Evolutionary conservation across 2,888 invertebrate species (phyloP), one percentile per base, ranked within the genome.

Genomic region (Caradrina kadenii): DNA sequence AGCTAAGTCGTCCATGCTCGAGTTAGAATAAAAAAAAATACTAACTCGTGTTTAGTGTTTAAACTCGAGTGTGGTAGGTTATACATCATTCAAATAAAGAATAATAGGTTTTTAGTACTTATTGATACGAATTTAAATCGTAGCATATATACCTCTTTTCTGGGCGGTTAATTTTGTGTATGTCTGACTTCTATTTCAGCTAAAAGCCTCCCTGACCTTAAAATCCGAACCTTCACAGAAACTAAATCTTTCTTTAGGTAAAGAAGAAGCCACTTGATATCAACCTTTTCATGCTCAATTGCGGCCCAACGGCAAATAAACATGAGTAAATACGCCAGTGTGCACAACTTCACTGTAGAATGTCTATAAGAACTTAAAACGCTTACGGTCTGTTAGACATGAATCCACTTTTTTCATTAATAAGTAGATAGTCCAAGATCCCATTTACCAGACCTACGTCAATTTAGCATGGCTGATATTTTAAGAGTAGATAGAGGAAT

Each of bases 301-400:
- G 58, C 6, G 22, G 13, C 13, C 22, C 45, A 52, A 48, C 31
- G 7, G 45, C 39, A 71, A 76, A 71, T 62, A 77, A 53, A 62
- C 39, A 62, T 66, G 7, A 19, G 77, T 61, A 63, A 70, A 76
- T 70, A 69, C 55, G 31, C 48, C 22, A n/a, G 10, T 35, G 48
- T 55, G 56, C 26, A 58, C 42, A 54, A 50, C 35, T 19, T 15
- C 45, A 53, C 26, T n/a, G 21, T 49, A 61, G 58, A 71, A 65
- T 26, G 58, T 71, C 61, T 60, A 26, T 50, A 58, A 45, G 53
- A 61, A 59, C 50, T 48, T n/a, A 11, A 77, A 64, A 53, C 35
- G 31, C n/a, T 70, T 61, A 45, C 45, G 61, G 72, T 76, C 64
- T 76, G 52, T 60, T 76, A n/a, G 11, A 52, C 21, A 26, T 10